Conservation (phyloP, 2,797 vertebrate genomes). For the Craterocephalus amniculus region DNA sequence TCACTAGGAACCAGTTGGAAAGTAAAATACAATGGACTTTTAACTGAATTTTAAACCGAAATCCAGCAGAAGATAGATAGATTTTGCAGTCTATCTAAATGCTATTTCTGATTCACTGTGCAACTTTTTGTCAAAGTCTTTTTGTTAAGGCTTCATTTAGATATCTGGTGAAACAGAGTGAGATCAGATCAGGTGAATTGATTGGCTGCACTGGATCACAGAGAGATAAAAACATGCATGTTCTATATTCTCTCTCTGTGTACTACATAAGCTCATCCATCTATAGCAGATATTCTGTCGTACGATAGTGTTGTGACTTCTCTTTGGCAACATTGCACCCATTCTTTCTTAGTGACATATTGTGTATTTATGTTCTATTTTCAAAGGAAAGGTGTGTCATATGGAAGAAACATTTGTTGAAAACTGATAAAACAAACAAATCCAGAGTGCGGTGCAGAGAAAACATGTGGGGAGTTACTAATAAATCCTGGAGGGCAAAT, state of each 20-base stretch:
- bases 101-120: neutral
- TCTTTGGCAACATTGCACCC: neutral
- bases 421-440: conserved; percentile 19
- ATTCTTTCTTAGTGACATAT: conserved; percentile 11
- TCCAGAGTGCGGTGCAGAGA: neutral
- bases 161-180: neutral
- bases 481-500: neutral
- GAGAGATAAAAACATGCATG: neutral
- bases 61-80: neutral
- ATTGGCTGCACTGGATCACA: conserved; percentile 11
- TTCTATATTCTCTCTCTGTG: neutral
- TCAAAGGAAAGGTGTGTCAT: conserved; percentile 3
- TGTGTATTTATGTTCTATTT: conserved; percentile 18
- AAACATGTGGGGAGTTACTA: neutral
- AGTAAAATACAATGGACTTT: neutral
- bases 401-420: conserved; percentile 13
- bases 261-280: conserved; percentile 7
- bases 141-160: conserved; percentile 12
- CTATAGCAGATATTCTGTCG: conserved; percentile 9
- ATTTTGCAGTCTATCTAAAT: neutral
- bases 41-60: conserved; percentile 3
- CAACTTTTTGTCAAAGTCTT: neutral
- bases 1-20: neutral
- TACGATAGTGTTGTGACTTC: conserved; percentile 24
- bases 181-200: conserved; percentile 1